Evolutionary conservation across 2,888 invertebrate species (phyloP).

Genomic region (Heliconius ethilla): DNA sequence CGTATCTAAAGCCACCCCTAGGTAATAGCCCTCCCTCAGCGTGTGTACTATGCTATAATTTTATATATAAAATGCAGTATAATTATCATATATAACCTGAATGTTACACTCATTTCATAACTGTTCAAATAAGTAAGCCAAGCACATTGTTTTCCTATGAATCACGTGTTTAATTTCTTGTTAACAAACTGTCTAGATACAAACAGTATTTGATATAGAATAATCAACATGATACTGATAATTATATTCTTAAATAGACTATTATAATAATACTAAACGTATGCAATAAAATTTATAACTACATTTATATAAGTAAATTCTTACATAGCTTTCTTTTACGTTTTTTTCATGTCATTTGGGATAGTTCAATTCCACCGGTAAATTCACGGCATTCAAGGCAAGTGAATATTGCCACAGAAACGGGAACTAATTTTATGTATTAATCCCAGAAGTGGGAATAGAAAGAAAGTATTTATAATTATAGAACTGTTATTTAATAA

Average conservation of each 20-base stretch:
- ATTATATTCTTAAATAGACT: not conserved
- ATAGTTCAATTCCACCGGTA: no score
- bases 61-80: not conserved
- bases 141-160: constrained; percentile 36
- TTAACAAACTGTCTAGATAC: constrained; percentile 12
- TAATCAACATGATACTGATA: not conserved
- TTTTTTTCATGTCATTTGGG: not conserved
- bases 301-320: not conserved
- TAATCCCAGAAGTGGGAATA: no score
- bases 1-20: not conserved
- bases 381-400: no score
- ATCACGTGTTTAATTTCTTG: constrained; percentile 29
- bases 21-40: not conserved
- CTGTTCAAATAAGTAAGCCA: constrained; percentile 24
- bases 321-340: no score
- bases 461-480: no score
- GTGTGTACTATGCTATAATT: not conserved
- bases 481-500: no score
- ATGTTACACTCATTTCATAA: constrained; percentile 16
- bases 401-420: no score
- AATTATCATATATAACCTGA: not conserved
- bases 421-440: no score
- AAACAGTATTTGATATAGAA: not conserved
- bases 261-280: no score
- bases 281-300: not conserved